phyloP scores from a whole-genome alignment of 2,797 vertebrate genomes.

The Sylvilagus floridanus region DNA sequence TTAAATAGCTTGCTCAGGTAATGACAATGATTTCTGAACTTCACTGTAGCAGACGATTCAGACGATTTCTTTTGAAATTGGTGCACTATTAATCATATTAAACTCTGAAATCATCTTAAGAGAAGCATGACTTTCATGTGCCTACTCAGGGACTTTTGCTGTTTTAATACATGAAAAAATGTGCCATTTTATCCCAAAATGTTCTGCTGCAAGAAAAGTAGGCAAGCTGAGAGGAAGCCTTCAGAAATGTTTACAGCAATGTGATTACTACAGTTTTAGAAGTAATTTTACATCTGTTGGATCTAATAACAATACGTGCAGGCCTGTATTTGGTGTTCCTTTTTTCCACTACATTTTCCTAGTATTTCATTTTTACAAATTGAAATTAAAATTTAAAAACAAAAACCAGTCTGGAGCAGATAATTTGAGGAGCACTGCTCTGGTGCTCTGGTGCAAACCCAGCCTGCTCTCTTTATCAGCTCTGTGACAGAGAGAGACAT shows the following conservation, averaged over 20 bases:
- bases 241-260: constrained; percentile 3
- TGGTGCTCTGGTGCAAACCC: not conserved
- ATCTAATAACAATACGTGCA: not conserved
- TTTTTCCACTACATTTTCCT: not conserved
- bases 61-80: not conserved
- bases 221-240: not conserved
- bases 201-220: not conserved
- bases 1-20: constrained; percentile 13
- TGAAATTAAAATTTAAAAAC: constrained; percentile 50
- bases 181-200: constrained; percentile 26
- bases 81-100: not conserved
- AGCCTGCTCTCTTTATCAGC: not conserved
- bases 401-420: constrained; percentile 31
- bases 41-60: not conserved
- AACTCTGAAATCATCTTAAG: not conserved
- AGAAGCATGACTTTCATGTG: not conserved
- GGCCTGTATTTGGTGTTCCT: not conserved
- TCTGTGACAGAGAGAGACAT: constrained; percentile 18
- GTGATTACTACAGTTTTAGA: constrained; percentile 13
- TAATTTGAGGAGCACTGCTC: not conserved
- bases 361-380: constrained; percentile 51
- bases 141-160: not conserved
- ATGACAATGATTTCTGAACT: constrained; percentile 19
- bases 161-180: constrained; percentile 42
- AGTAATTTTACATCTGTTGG: constrained; percentile 25